These are phyloP conservation scores for Cebus imitator DNA, from an alignment of 2,113 vertebrate genomes.

Conservation along the genomic window DNA sequence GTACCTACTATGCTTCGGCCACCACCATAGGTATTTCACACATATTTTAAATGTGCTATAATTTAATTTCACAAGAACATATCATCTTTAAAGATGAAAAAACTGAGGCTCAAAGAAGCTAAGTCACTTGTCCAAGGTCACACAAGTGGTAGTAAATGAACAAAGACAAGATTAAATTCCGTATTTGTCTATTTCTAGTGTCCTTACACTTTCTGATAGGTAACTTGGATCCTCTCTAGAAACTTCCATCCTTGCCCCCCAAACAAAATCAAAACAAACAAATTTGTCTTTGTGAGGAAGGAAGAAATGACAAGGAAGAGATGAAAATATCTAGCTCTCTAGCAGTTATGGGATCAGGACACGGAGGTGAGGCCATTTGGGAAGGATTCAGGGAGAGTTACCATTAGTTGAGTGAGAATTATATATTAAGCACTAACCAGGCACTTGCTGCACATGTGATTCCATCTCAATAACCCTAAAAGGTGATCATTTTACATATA, in stretches of 20 bases:
- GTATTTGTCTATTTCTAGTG: neutral
- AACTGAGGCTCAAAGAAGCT: neutral
- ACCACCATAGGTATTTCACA: neutral
- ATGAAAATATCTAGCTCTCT: neutral
- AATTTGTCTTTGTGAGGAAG: constrained; percentile 4
- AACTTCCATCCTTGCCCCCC: neutral
- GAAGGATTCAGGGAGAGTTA: neutral
- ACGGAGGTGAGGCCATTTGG: neutral
- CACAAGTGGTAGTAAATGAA: neutral
- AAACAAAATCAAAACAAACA: constrained; percentile 30
- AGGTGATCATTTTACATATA: neutral
- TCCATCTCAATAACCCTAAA: neutral
- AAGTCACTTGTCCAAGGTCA: neutral
- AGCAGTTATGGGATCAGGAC: neutral
- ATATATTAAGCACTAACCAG: neutral
- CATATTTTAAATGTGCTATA: neutral
- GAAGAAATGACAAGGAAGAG: neutral
- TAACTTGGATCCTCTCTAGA: neutral
- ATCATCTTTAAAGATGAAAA: neutral
- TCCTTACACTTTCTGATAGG: neutral
- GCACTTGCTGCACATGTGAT: neutral
- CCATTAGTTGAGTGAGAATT: neutral
- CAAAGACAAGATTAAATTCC: neutral
- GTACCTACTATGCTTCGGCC: neutral
- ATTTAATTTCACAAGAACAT: neutral